Evolutionary conservation across 2,797 vertebrate species (phyloP).

Genomic region (Podarcis siculus): DNA sequence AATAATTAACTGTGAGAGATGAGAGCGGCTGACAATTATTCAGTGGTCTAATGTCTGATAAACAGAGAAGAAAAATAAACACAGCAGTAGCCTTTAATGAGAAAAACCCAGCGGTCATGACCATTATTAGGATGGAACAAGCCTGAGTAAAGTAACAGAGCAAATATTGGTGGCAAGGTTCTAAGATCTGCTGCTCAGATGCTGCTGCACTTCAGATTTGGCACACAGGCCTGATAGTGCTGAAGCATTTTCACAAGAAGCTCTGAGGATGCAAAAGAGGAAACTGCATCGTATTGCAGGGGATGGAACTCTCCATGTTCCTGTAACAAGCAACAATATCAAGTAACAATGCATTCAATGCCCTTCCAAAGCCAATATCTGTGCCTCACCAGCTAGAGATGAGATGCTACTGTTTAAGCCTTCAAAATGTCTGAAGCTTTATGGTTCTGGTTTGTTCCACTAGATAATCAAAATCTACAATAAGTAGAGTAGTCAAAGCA

Average conservation of each 20-base stretch:
- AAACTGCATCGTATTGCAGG: background rate
- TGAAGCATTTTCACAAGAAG: background rate
- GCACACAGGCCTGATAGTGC: background rate
- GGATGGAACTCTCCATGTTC: background rate
- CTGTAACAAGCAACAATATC: background rate
- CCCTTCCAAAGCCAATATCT: background rate
- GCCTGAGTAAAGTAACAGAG: background rate
- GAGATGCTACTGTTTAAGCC: background rate
- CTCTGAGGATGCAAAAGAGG: no score
- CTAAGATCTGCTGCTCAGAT: background rate
- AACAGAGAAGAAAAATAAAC: background rate
- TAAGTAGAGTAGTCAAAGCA: background rate
- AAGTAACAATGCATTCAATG: background rate
- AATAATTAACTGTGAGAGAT: conserved; percentile 1
- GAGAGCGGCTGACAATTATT: background rate
- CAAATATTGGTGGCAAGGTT: conserved; percentile 12
- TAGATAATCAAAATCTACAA: background rate
- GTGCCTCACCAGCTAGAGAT: background rate
- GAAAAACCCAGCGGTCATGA: background rate
- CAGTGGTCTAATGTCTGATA: conserved; percentile 1
- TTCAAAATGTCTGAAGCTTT: background rate
- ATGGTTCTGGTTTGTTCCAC: background rate
- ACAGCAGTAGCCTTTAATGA: background rate
- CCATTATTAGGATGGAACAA: background rate
- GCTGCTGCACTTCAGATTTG: background rate